Evolutionary conservation across 2,113 vertebrate genomes (phyloP).

Genomic region (Penelope pileata): DNA sequence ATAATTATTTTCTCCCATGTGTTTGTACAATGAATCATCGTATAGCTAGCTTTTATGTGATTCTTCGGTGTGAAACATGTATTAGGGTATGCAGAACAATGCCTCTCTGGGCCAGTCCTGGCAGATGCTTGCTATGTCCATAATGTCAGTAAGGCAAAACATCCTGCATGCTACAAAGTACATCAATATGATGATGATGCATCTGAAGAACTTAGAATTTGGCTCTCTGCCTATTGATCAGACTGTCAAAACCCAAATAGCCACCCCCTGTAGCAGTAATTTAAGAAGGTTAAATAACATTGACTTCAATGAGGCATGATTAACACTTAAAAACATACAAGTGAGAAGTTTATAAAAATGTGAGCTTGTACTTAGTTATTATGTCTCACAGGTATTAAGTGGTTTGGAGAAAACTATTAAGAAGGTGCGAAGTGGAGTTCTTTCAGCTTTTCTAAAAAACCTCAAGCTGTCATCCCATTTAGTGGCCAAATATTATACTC

Average conservation of each 20-base stretch:
- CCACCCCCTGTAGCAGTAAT: background rate
- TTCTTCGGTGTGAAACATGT: background rate
- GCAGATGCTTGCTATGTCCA: background rate
- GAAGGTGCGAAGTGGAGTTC: background rate
- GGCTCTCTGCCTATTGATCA: background rate
- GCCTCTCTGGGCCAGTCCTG: background rate
- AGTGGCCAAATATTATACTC: background rate
- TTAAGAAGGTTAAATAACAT: background rate
- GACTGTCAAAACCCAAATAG: background rate
- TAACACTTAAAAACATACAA: background rate
- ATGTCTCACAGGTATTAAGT: background rate
- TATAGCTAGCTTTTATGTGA: background rate
- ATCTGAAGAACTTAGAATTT: background rate
- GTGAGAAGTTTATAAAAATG: background rate
- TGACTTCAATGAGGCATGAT: background rate
- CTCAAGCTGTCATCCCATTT: background rate
- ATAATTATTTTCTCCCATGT: background rate
- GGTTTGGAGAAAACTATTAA: background rate
- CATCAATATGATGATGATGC: background rate
- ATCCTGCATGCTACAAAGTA: background rate
- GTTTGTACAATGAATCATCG: background rate
- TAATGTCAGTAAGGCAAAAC: fast-evolving
- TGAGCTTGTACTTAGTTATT: background rate
- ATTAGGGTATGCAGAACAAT: background rate
- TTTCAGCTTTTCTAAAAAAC: background rate